Evolutionary conservation across 92 coral and sea anemone species (phyloP).

Genomic region (Umimayanthus chanpuru): DNA sequence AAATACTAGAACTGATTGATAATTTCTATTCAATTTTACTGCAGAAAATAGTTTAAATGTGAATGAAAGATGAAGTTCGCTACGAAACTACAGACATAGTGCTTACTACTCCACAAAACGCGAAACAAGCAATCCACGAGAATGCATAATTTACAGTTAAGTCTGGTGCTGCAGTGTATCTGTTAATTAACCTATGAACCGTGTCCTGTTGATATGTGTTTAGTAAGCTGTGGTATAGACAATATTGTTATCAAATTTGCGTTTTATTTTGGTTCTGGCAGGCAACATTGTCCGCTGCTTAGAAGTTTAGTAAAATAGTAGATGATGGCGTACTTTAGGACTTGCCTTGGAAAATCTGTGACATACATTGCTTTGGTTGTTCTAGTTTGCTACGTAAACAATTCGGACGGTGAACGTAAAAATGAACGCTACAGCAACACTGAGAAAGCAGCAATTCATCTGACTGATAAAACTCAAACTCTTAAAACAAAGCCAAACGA

Average conservation of each 20-base stretch:
- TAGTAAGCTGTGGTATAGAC: not conserved
- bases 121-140: not conserved
- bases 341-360: not conserved
- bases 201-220: not conserved
- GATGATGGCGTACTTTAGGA: not conserved
- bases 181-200: not conserved
- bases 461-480: not conserved
- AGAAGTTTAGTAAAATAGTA: not conserved
- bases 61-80: not conserved
- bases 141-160: conserved; percentile 10
- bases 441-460: not conserved
- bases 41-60: not conserved
- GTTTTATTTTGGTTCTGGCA: not conserved
- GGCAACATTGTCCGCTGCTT: not conserved
- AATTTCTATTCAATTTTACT: not conserved
- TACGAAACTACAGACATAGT: not conserved
- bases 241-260: not conserved
- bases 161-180: conserved; percentile 1
- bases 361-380: not conserved
- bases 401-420: not conserved
- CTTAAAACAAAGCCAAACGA: not conserved
- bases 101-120: not conserved
- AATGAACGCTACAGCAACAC: not conserved
- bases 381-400: not conserved
- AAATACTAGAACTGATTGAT: not conserved